Conservation (phyloP, 2,113 vertebrate species). For the Otus sunia region DNA sequence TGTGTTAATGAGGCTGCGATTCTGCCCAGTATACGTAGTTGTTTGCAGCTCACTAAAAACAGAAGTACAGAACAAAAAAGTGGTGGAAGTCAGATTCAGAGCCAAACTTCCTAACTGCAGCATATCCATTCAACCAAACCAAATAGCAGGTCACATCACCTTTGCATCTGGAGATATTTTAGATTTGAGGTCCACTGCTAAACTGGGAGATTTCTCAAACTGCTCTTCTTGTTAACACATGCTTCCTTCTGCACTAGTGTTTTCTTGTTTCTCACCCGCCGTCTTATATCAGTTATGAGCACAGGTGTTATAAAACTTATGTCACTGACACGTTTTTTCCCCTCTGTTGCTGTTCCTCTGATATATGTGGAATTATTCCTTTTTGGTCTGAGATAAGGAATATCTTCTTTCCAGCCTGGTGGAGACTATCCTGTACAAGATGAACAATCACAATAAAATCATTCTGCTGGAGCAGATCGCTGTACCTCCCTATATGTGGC, state of each 20-base stretch:
- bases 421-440: not conserved
- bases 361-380: not conserved
- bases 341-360: not conserved
- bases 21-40: not conserved
- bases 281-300: not conserved
- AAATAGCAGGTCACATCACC: not conserved
- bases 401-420: not conserved
- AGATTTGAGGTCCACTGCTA: not conserved
- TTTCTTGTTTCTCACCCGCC: not conserved
- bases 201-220: not conserved
- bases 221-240: not conserved
- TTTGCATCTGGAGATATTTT: not conserved
- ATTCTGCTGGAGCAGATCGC: not conserved
- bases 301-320: not conserved
- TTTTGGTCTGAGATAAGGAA: not conserved
- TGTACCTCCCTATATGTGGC: not conserved
- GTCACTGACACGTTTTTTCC: not conserved
- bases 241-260: not conserved
- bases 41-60: not conserved
- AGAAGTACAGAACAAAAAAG: not conserved
- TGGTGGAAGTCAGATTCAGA: not conserved
- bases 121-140: not conserved
- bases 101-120: not conserved
- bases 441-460: not conserved
- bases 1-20: not conserved